Base-by-base conservation (phyloP, 2,888 invertebrate species). In the Masnerella sp. region DNA sequence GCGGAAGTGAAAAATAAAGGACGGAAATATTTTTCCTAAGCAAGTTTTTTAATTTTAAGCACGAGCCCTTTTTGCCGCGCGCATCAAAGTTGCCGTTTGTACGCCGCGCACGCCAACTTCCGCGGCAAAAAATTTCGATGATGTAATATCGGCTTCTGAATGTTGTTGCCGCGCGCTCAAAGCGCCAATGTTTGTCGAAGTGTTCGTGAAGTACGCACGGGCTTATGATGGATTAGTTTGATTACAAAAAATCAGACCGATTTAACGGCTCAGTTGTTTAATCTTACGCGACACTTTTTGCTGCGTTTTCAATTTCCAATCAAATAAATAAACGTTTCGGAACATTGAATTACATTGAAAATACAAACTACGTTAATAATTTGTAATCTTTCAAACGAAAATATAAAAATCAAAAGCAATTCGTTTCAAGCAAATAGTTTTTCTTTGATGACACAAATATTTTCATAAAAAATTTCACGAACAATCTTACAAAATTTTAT, bases 31-130 rank as follows among this genome's bases (percentile, higher is more conserved):
- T 58, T 58, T 43, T 58, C 43, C 45, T 45, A 45, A 20, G 34
- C 34, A 58, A 58, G 43, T 58, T 58, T 58, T 58, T 45, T 58
- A 58, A 58, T 58, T 58, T 45, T 14, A 36, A 34, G 25, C 25
- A 56, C 30, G 30, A 14, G 5, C 45, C 9, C 38, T 36, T 58
- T 58, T 51, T n/a, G 36, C 30, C 9, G 14, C 14, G 45, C 17
- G 58, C 42, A 58, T 45, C 58, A 45, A 58, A 45, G 34, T 58
- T 58, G 28, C 14, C 4, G 30, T 58, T 58, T 22, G 36, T 38
- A 5, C 12, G 5, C 5, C 14, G 9, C 38, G 36, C 36, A 58
- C 30, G 43, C 36, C 17, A 45, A 58, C 42, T n/a, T 30, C 17
- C 11, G 15, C 36, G 36, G 36, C 14, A 25, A 42, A 56, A 42